A percentile compares a stretch with the other conserved stretches of the same genome.
Evolutionary conservation across 2,797 vertebrate species (phyloP).

Genomic region (Serranus cabrilla): DNA sequence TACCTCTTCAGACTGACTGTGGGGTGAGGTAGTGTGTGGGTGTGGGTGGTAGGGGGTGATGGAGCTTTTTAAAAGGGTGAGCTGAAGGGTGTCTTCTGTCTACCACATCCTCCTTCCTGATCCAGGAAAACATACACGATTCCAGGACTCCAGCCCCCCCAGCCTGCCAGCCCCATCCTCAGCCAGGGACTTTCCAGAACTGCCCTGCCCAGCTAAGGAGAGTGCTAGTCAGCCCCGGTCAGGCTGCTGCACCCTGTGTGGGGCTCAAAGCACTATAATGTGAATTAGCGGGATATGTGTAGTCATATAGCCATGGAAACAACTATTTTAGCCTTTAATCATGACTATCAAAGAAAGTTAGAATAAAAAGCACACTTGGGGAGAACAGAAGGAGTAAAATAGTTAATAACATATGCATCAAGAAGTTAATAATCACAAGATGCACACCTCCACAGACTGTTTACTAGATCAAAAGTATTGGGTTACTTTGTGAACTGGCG

Average conservation of each 20-base stretch:
- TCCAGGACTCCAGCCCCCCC: constrained; percentile 78
- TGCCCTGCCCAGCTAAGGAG: constrained; percentile 77
- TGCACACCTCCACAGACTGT: constrained; percentile 22
- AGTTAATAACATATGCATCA: constrained; percentile 55
- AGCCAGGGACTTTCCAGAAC: constrained; percentile 89
- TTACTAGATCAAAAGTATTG: constrained; percentile 58
- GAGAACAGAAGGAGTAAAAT: neutral
- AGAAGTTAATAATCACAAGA: constrained; percentile 56
- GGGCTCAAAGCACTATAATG: constrained; percentile 39
- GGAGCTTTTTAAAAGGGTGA: constrained; percentile 65
- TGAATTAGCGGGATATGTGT: constrained; percentile 34
- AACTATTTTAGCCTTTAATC: constrained; percentile 49
- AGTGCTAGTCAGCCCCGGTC: constrained; percentile 77
- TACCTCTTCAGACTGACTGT: constrained; percentile 62
- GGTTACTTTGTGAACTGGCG: constrained; percentile 46
- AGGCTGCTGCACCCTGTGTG: constrained; percentile 61
- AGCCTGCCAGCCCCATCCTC: constrained; percentile 78
- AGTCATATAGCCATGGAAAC: constrained; percentile 35
- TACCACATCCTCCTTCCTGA: constrained; percentile 84
- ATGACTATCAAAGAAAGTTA: constrained; percentile 60
- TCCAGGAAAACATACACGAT: constrained; percentile 81
- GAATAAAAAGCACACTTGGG: constrained; percentile 32
- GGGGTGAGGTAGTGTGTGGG: constrained; percentile 66
- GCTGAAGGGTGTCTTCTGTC: constrained; percentile 80
- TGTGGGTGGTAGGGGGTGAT: constrained; percentile 73